phyloP scores from a whole-genome alignment of 2,797 vertebrate species.

The Ispidina picta region DNA sequence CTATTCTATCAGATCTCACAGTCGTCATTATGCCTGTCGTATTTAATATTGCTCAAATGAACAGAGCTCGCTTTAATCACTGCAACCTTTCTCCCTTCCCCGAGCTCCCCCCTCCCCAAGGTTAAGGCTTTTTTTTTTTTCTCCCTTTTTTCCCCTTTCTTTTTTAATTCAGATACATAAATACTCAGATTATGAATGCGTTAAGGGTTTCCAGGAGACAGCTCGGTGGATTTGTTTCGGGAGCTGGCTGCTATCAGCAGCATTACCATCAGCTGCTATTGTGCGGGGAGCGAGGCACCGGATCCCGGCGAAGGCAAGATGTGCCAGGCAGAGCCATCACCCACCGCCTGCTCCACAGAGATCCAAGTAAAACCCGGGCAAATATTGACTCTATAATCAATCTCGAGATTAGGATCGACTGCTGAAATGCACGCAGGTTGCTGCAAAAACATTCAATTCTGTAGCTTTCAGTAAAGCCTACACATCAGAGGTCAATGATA shows the following conservation, averaged over 20 bases:
- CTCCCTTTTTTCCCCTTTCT: background rate
- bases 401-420: background rate
- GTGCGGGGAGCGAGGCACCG: conserved; percentile 1
- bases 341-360: conserved; percentile 15
- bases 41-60: conserved; percentile 80
- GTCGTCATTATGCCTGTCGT: conserved; percentile 79
- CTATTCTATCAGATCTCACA: conserved; percentile 80
- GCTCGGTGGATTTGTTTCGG: conserved; percentile 48
- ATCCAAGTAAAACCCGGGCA: conserved; percentile 22
- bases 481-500: background rate
- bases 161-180: conserved; percentile 74
- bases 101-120: conserved; percentile 61
- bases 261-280: conserved; percentile 53
- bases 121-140: conserved; percentile 57
- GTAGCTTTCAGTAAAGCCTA: background rate
- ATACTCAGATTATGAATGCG: conserved; percentile 64
- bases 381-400: conserved; percentile 53
- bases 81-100: conserved; percentile 72
- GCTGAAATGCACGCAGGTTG: background rate
- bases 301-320: background rate
- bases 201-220: conserved; percentile 79
- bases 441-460: background rate
- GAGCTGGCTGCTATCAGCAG: conserved; percentile 45
- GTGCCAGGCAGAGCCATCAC: background rate
- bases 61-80: conserved; percentile 81